These are phyloP conservation scores for Tinea trinotella DNA, from an alignment of 2,888 invertebrate genomes.

Conservation along the genomic window DNA sequence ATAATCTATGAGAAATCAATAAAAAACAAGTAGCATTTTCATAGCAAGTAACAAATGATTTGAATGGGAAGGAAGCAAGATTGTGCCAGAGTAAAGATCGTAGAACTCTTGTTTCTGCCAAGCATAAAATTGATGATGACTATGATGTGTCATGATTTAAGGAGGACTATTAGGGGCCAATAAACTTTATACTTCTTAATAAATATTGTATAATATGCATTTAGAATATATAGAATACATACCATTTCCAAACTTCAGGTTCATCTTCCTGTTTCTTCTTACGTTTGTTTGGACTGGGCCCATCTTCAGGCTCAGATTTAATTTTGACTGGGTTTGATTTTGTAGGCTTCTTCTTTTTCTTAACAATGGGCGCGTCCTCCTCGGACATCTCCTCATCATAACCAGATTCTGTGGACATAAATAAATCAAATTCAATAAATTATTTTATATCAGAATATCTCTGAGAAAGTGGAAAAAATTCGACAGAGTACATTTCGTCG, in stretches of 20 bases:
- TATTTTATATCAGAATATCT: neutral
- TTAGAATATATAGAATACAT: conserved; percentile 35
- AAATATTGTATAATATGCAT: too few species aligned
- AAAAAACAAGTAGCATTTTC: too few species aligned
- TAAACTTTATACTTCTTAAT: too few species aligned
- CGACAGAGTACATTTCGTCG: too few species aligned
- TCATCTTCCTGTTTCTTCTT: conserved; percentile 88
- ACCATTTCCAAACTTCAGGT: conserved; percentile 94
- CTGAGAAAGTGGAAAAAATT: conserved; percentile 3
- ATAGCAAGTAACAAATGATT: too few species aligned
- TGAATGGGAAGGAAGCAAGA: too few species aligned
- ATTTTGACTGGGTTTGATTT: conserved; percentile 4
- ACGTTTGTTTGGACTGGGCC: conserved; percentile 73
- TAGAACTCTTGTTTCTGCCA: too few species aligned
- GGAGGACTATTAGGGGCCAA: too few species aligned
- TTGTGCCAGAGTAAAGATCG: too few species aligned
- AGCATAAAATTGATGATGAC: too few species aligned
- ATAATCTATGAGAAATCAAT: too few species aligned
- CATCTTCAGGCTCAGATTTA: conserved; percentile 43
- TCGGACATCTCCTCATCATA: conserved; percentile 73
- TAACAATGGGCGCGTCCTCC: conserved; percentile 73
- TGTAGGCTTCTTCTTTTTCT: conserved; percentile 49
- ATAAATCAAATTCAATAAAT: neutral
- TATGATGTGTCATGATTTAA: too few species aligned
- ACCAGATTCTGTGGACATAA: conserved; percentile 44